A percentile compares a stretch with the other conserved stretches of the same genome.
phyloP scores from a whole-genome alignment of 2,888 invertebrate species.

The Neoaliturus tenellus region DNA sequence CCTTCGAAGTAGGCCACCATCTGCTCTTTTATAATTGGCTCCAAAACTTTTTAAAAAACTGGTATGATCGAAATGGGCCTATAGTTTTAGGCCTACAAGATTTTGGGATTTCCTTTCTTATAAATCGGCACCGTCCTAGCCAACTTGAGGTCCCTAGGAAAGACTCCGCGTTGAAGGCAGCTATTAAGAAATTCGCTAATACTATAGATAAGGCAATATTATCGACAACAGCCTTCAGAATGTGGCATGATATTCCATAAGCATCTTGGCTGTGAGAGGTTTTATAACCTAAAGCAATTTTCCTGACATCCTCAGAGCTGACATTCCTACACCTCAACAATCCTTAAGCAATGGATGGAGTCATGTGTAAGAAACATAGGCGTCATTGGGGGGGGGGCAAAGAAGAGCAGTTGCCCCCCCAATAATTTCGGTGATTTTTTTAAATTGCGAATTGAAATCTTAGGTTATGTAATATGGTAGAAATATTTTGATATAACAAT shows the following conservation, averaged over 20 bases:
- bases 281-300: neutral
- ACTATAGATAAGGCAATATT: neutral
- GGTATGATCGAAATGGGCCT: constrained; percentile 12
- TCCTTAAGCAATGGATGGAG: too few species aligned
- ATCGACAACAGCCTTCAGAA: neutral
- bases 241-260: neutral
- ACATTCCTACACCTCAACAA: neutral
- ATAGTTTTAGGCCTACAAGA: neutral
- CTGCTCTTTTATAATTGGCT: constrained; percentile 11
- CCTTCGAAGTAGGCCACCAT: neutral
- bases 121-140: neutral
- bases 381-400: neutral
- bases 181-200: neutral
- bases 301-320: neutral
- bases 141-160: neutral
- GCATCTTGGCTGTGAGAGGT: neutral
- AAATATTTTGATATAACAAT: too few species aligned
- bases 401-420: too few species aligned
- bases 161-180: neutral
- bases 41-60: neutral
- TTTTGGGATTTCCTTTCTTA: neutral
- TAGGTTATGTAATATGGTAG: too few species aligned
- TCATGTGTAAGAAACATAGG: too few species aligned
- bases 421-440: too few species aligned
- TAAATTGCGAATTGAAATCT: too few species aligned